A percentile compares a stretch with the other conserved stretches of the same genome.
Evolutionary conservation across 2,113 vertebrate genomes (phyloP).

Genomic region (Tragelaphus buxtoni): DNA sequence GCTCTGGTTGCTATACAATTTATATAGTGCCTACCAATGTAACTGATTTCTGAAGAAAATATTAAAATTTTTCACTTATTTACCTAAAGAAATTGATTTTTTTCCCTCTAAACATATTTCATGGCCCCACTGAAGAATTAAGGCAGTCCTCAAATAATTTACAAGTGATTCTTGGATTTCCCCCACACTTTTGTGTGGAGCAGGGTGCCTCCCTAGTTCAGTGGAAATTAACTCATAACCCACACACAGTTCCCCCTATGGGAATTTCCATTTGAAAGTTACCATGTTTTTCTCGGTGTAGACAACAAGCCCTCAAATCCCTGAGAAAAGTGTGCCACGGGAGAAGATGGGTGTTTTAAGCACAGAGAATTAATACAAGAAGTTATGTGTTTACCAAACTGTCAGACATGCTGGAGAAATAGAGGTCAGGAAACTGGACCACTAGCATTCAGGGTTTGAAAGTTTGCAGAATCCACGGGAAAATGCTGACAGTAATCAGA

Average conservation of each 20-base stretch:
- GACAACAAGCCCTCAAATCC: background rate
- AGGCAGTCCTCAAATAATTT: too few relatives aligned
- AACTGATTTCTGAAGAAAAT: background rate
- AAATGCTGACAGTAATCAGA: background rate
- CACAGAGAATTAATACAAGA: background rate
- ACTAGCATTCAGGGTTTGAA: background rate
- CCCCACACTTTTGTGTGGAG: background rate
- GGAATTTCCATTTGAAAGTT: background rate
- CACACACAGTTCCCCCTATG: background rate
- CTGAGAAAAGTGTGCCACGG: background rate
- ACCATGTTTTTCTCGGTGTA: background rate
- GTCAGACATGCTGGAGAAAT: background rate
- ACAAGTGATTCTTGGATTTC: too few relatives aligned
- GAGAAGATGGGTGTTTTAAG: background rate
- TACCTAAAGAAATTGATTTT: too few relatives aligned
- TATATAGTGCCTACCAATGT: background rate
- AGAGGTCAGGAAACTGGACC: background rate
- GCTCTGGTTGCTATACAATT: background rate
- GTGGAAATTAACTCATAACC: background rate
- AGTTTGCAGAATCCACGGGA: background rate
- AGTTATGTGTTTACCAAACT: background rate
- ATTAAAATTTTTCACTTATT: too few relatives aligned
- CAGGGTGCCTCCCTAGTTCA: background rate
- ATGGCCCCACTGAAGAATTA: too few relatives aligned
- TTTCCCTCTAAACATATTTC: too few relatives aligned